Base-by-base conservation (phyloP, 2,888 invertebrate genomes). In the Selenia dentaria region DNA sequence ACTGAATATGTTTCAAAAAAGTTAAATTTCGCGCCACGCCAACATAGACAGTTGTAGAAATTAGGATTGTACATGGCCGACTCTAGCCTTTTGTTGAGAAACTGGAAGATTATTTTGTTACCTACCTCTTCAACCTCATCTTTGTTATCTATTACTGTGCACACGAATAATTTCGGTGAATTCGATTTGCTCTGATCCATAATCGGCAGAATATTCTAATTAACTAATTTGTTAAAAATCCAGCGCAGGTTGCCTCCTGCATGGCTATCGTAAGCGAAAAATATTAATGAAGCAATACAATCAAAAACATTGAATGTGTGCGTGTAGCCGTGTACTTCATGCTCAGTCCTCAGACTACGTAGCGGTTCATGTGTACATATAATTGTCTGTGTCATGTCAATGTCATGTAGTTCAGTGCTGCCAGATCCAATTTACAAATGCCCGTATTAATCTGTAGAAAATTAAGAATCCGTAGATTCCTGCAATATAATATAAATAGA, bases 101-200 rank as follows among this genome's bases (percentile, higher is more conserved):
- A 86, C 74, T 79, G 69, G 78, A 67, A 80, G 80, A 79, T 76
- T 90, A 80, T 16, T 16, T 16, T 4, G 73, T 79, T 81, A 90
- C 92, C 47, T 94, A 96, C 96, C 96, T 96, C 96, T 85, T 96
- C 96, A 83, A 95, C 93, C 87, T 97, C 96, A 92, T 96, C 96
- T 94, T 95, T 96, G 92, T 94, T 94, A 93, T 96, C 96, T 84
- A 96, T 94, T 79, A 94, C 93, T 79, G 95, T 94, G 83, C 94
- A 94, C 91, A 94, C 92, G 92, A 96, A 96, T 90, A 96, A 92
- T 91, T 94, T 95, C 76, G 95, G 95, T 77, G 91, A 81, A 85
- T 84, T 88, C 78, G 83, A 82, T 90, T 92, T 92, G 74, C 82
- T 81, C 79, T 91, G 92, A 86, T 92, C 92, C 92, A 92, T 92